Base-by-base conservation (phyloP, 2,888 invertebrate genomes). In the Boloria euphrosyne region DNA sequence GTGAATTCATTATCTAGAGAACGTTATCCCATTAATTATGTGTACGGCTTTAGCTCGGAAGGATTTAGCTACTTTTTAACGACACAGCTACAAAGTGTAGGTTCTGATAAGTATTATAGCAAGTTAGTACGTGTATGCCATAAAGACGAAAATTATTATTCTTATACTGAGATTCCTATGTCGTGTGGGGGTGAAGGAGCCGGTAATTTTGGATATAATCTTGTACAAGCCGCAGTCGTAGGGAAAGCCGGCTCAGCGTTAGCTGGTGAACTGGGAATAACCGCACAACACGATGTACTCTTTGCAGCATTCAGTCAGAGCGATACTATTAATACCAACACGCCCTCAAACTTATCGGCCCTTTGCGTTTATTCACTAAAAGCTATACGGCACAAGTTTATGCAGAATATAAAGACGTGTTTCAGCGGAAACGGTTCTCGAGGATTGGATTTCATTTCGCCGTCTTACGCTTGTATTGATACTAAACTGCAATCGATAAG, bases 51-150 rank as follows among this genome's bases (percentile, higher is more conserved):
- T 89, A 96, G 96, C 81, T 98, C 98, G 43, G 97, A 97, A 81
- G 96, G 97, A 59, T 99, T 99, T 90, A 98, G 98, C 79, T 99
- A 99, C 87, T 98, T 99, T 89, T 93, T 99, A 73, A 98, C 98
- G 1, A 97, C 98, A 2, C 99, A 99, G 87, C 94, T 97, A 87
- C 95, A 96, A 81, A 95, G 96, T 78, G 96, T 96, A 13, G 95
- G 95, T 49, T 94, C 95, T 3, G 95, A 96, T 76, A 95, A 96
- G 52, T 98, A 96, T 85, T 96, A 98, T 77, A 98, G 98, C 67
- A 98, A 98, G 86, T 90, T 99, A 78, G 97, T 98, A 46, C 94
- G 99, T 57, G 97, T 99, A 53, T 99, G 99, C 83, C 98, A 98
- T 81, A 97, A 98, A 79, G 99, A 99, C 83, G 95, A 96, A 73